Evolutionary conservation across 2,797 vertebrate genomes (phyloP).

Genomic region (Helarctos malayanus): DNA sequence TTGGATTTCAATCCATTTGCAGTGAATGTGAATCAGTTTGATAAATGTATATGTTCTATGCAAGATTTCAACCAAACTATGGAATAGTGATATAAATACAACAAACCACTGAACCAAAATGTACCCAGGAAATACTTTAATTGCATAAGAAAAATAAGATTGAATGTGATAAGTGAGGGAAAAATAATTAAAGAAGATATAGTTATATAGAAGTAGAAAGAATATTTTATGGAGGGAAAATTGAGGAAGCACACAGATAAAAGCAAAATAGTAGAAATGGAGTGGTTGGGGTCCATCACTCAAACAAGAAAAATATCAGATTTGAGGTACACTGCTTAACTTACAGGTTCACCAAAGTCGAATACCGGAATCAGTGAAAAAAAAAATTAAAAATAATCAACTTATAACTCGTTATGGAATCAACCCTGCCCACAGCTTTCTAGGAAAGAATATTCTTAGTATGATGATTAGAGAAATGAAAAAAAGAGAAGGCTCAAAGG

Average conservation of each 20-base stretch:
- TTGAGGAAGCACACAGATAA: background rate
- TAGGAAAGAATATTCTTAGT: conserved; percentile 57
- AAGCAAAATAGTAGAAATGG: background rate
- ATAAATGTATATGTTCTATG: conserved; percentile 69
- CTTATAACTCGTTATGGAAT: conserved; percentile 30
- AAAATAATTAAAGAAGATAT: background rate
- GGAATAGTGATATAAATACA: conserved; percentile 65
- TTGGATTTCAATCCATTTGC: conserved; percentile 60
- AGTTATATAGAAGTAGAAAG: conserved; percentile 11
- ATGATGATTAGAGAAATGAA: conserved; percentile 56
- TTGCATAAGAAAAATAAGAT: conserved; percentile 36
- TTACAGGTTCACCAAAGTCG: background rate
- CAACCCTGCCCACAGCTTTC: conserved; percentile 37
- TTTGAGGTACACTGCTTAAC: background rate
- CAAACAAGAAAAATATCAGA: background rate
- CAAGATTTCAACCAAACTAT: conserved; percentile 67
- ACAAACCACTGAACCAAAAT: conserved; percentile 53
- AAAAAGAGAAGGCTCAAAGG: conserved; percentile 45
- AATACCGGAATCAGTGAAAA: conserved; percentile 26
- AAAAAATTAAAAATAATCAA: background rate
- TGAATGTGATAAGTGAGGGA: background rate
- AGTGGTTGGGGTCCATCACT: background rate
- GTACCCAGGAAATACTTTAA: conserved; percentile 32
- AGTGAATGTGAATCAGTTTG: conserved; percentile 71
- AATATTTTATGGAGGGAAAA: conserved; percentile 1